Percentiles rank a stretch among this genome's conserved stretches.
Evolutionary conservation across 64 coral and sea anemone species (phyloP).

Genomic region (Stichodactyla helianthus): DNA sequence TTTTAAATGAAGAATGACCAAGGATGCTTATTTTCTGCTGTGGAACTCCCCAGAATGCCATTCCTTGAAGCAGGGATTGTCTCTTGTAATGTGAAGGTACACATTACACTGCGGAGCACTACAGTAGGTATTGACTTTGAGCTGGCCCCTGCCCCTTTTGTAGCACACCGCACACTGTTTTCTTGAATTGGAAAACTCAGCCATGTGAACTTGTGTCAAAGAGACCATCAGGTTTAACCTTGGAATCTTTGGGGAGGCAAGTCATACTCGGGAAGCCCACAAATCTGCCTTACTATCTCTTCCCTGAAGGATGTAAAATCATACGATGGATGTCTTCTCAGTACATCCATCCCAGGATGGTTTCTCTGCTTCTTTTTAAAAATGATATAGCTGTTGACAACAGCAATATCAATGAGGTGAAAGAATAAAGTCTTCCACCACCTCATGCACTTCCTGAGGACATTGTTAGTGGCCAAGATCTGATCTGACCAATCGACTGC

Average conservation of each 20-base stretch:
- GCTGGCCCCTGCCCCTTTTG: slow-evolving; percentile 15
- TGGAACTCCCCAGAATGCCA: not conserved
- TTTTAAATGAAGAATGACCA: not conserved
- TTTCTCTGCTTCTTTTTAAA: no score
- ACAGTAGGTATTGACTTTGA: slow-evolving; percentile 33
- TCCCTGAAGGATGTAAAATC: slow-evolving; percentile 34
- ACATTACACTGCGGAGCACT: slow-evolving; percentile 42
- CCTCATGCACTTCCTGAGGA: slow-evolving; percentile 15
- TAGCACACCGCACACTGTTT: slow-evolving; percentile 40
- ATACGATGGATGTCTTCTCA: slow-evolving; percentile 1
- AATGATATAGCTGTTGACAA: slow-evolving; percentile 56
- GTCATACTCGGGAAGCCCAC: slow-evolving; percentile 41
- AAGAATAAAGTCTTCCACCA: slow-evolving; percentile 17
- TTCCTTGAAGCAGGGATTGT: slow-evolving; percentile 16
- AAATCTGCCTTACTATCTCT: slow-evolving; percentile 48
- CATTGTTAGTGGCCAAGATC: not conserved
- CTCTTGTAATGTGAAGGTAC: slow-evolving; percentile 31
- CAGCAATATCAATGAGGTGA: slow-evolving; percentile 2
- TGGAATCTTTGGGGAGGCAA: slow-evolving; percentile 11
- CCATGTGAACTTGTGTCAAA: slow-evolving; percentile 44
- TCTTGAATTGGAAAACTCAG: slow-evolving; percentile 13
- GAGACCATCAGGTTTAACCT: slow-evolving; percentile 9
- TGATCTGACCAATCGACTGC: slow-evolving; percentile 45
- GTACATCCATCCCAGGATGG: slow-evolving; percentile 34
- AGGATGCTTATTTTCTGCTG: not conserved